Percentiles rank a stretch among this genome's conserved stretches.
Conservation (phyloP, 2,797 vertebrate species). For the Syncerus caffer region DNA sequence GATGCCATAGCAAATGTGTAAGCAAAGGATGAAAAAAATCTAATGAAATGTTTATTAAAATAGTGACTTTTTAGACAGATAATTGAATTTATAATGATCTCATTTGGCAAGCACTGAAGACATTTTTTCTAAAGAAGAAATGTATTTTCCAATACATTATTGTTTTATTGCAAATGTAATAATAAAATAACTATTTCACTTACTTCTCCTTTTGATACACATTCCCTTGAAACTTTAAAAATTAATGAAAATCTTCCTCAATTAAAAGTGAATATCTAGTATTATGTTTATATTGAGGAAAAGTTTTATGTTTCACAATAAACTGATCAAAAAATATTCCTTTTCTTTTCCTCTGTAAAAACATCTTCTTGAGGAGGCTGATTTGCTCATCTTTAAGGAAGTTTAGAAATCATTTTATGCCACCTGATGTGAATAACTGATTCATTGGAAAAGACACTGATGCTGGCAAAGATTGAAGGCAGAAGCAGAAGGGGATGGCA, state of each 20-base stretch:
- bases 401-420: slow-evolving; percentile 7
- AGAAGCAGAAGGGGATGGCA: background rate
- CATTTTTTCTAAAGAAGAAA: background rate
- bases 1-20: background rate
- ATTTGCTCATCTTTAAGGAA: background rate
- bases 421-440: background rate
- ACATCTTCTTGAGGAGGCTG: background rate
- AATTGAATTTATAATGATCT: background rate
- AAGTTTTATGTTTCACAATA: background rate
- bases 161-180: background rate
- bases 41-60: slow-evolving; percentile 3
- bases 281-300: slow-evolving; percentile 13
- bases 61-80: background rate
- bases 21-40: background rate
- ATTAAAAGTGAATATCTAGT: background rate
- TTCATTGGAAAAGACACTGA: background rate
- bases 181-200: background rate
- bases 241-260: background rate
- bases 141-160: background rate
- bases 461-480: background rate
- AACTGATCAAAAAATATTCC: slow-evolving; percentile 1
- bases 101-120: background rate
- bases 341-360: slow-evolving; percentile 6
- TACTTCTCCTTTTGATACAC: background rate
- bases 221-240: slow-evolving; percentile 31